Conservation (phyloP, 1,140 invertebrate species). For the Hylaeus volcanicus region DNA sequence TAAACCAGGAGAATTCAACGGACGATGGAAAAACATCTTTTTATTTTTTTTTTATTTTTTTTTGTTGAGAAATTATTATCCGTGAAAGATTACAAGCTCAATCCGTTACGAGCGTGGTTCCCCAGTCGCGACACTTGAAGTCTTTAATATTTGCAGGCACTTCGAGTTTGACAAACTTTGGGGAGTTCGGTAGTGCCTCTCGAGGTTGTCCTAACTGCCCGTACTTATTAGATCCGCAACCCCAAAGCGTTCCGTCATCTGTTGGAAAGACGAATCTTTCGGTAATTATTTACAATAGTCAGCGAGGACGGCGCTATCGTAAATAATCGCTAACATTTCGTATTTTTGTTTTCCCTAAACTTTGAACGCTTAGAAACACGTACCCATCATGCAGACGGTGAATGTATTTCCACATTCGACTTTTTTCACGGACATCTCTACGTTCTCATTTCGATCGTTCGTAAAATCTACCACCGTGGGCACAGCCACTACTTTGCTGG, state of each 20-base stretch:
- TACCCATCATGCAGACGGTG: slow-evolving; percentile 83
- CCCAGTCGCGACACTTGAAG: slow-evolving; percentile 75
- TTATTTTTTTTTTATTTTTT: slow-evolving; percentile 26
- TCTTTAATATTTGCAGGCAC: slow-evolving; percentile 60
- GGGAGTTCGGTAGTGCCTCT: slow-evolving; percentile 33
- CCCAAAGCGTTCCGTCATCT: slow-evolving; percentile 84
- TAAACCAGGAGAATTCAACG: background rate
- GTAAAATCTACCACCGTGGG: slow-evolving; percentile 82
- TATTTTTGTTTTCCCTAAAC: background rate
- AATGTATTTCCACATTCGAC: slow-evolving; percentile 86
- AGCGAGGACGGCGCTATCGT: too few relatives aligned
- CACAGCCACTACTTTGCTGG: slow-evolving; percentile 76
- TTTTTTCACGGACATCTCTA: slow-evolving; percentile 80
- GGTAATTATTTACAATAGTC: too few relatives aligned
- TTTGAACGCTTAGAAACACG: background rate
- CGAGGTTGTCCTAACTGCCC: slow-evolving; percentile 83
- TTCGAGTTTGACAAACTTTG: slow-evolving; percentile 67
- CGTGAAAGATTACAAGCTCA: slow-evolving; percentile 21
- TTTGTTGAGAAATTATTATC: background rate
- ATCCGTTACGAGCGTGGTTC: slow-evolving; percentile 59
- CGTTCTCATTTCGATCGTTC: slow-evolving; percentile 76
- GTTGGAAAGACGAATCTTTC: slow-evolving; percentile 43
- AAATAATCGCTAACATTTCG: too few relatives aligned
- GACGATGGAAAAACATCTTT: background rate
- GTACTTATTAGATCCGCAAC: slow-evolving; percentile 88